Base-by-base conservation (phyloP, 2,888 invertebrate genomes). In the Azorinus chamasolen region DNA sequence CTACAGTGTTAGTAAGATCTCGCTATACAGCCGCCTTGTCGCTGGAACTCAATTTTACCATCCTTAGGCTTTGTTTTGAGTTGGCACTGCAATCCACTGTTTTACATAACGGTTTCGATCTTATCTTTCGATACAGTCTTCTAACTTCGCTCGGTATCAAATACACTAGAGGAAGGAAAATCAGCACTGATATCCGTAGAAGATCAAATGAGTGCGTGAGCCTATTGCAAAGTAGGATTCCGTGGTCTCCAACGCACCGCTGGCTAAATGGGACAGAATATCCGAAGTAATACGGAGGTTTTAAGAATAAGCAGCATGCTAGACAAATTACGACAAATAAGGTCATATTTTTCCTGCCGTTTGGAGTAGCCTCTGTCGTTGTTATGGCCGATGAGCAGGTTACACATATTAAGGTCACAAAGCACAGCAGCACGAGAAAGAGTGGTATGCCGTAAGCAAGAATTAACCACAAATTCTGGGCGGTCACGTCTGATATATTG, bases 261-360 rank as follows among this genome's bases (percentile, higher is more conserved):
- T 62, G 45, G 8, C 24, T 39, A 5, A 80, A 22, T 0, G 80
- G 76, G 12, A 73, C 37, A 24, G 64, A 73, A 27, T 68, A 62
- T 14, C 69, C 22, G 5, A 80, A 58, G 48, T 73, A 65, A 70
- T 73, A 80, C 6, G 80, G 80, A 18, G 72, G 64, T n/a, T 69
- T 48, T 70, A 80, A 70, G 12, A 70, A 10, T 1, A 80, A 27
- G 58, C 62, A 65, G 0, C 64, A 50, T 1, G 39, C 25, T 25
- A 80, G 59, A 51, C 75, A 76, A 14, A 70, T 46, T n/a, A n/a
- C 20, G 3, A 76, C 54, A 55, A 80, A 80, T 22, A 76, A 55
- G 0, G 65, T 73, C 12, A 69, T 66, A 27, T 61, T 61, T 14
- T 62, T 48, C 12, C 73, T 24, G 12, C 65, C 72, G 1, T 61